phyloP scores from a whole-genome alignment of 2,888 invertebrate genomes.

The Synanthedon andrenaeformis region DNA sequence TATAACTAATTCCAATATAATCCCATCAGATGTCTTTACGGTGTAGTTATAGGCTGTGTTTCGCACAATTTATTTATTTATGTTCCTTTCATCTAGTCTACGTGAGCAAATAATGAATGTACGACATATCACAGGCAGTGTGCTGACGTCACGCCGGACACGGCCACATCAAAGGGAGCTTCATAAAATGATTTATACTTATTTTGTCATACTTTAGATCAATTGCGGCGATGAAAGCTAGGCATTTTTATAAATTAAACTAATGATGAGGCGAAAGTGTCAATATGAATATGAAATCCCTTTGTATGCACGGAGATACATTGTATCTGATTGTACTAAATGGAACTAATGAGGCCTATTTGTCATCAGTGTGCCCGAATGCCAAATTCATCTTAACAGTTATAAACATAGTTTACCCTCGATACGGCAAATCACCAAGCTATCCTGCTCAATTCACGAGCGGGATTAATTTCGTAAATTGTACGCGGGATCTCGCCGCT shows the following conservation, averaged over 20 bases:
- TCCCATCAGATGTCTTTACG: constrained; percentile 43
- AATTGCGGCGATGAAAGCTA: constrained; percentile 60
- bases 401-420: too few species aligned
- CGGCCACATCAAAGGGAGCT: constrained; percentile 57
- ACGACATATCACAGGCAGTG: constrained; percentile 46
- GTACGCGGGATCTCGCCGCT: too few species aligned
- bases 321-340: too few species aligned
- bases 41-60: constrained; percentile 40
- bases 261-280: too few species aligned
- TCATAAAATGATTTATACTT: constrained; percentile 57
- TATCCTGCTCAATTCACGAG: too few species aligned
- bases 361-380: too few species aligned
- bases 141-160: constrained; percentile 59
- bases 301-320: too few species aligned
- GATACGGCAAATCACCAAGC: too few species aligned
- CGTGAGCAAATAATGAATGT: constrained; percentile 67
- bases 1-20: constrained; percentile 50
- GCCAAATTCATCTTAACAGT: too few species aligned
- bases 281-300: too few species aligned
- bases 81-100: constrained; percentile 66
- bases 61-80: constrained; percentile 63
- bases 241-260: constrained; percentile 36
- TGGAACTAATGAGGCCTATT: too few species aligned
- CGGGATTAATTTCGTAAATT: too few species aligned
- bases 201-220: constrained; percentile 56